These are phyloP conservation scores for Ophioninae sp. DNA, from an alignment of 2,888 invertebrate species.

Conservation along the genomic window DNA sequence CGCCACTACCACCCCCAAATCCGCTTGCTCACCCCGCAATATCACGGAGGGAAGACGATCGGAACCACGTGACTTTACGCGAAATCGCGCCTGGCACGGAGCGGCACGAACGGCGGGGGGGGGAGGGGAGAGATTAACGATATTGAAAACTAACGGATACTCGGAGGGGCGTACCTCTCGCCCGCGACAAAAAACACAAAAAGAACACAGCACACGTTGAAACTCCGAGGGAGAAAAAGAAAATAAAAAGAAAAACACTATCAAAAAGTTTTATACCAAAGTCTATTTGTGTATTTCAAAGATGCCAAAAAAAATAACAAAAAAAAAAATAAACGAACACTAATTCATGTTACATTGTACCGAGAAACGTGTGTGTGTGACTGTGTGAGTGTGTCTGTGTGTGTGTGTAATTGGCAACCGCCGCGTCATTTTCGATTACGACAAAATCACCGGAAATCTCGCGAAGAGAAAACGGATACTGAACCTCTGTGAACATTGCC, in stretches of 20 bases:
- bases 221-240: slow-evolving; percentile 63
- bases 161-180: neutral
- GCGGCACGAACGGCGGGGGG: neutral
- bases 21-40: too few relatives aligned
- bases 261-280: slow-evolving; percentile 83
- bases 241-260: slow-evolving; percentile 82
- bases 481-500: neutral
- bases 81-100: slow-evolving; percentile 4
- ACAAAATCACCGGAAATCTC: neutral
- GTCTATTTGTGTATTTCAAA: slow-evolving; percentile 86
- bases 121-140: slow-evolving; percentile 35
- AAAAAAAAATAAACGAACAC: slow-evolving; percentile 69
- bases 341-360: slow-evolving; percentile 76
- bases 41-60: neutral
- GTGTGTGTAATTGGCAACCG: slow-evolving; percentile 37
- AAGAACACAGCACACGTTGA: slow-evolving; percentile 46
- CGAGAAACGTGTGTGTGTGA: slow-evolving; percentile 68
- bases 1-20: neutral
- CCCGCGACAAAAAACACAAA: slow-evolving; percentile 40
- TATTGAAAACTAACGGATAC: slow-evolving; percentile 4
- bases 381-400: slow-evolving; percentile 65
- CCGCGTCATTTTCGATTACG: neutral
- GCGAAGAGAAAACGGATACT: slow-evolving; percentile 26
- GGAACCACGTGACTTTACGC: neutral
- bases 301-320: slow-evolving; percentile 82